Conservation (phyloP, 2,113 vertebrate species). For the Amphiprion percula region DNA sequence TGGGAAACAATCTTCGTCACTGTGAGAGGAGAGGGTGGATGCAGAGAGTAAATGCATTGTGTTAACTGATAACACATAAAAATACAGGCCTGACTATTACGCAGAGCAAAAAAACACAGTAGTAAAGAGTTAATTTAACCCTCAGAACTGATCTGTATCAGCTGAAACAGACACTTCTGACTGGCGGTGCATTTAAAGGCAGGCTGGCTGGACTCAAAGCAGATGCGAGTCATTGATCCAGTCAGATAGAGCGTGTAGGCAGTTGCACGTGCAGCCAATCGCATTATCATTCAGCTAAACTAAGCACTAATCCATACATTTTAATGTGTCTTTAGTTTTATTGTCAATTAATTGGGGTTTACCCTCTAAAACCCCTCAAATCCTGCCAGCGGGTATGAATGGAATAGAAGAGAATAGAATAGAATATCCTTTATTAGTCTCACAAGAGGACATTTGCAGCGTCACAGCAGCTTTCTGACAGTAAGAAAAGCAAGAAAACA, state of each 20-base stretch:
- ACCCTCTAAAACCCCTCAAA: too few relatives aligned
- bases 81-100: too few relatives aligned
- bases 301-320: background rate
- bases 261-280: background rate
- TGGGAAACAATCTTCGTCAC: slow-evolving; percentile 99
- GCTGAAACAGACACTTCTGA: slow-evolving; percentile 27
- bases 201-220: slow-evolving; percentile 4
- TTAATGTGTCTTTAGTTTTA: too few relatives aligned
- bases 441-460: too few relatives aligned
- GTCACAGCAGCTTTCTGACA: too few relatives aligned
- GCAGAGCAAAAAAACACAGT: too few relatives aligned
- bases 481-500: too few relatives aligned
- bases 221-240: slow-evolving; percentile 38
- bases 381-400: too few relatives aligned
- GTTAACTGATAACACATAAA: background rate
- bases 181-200: background rate
- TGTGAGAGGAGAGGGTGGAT: slow-evolving; percentile 56
- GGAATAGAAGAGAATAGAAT: too few relatives aligned
- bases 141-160: slow-evolving; percentile 22
- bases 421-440: too few relatives aligned
- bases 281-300: background rate
- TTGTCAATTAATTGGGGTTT: too few relatives aligned
- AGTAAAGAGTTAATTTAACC: too few relatives aligned
- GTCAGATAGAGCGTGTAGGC: slow-evolving; percentile 4
- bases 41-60: background rate